Evolutionary conservation across 37 sponge, comb jelly and placozoan genomes (phyloP).

Genomic region (Bolinopsis microptera): DNA sequence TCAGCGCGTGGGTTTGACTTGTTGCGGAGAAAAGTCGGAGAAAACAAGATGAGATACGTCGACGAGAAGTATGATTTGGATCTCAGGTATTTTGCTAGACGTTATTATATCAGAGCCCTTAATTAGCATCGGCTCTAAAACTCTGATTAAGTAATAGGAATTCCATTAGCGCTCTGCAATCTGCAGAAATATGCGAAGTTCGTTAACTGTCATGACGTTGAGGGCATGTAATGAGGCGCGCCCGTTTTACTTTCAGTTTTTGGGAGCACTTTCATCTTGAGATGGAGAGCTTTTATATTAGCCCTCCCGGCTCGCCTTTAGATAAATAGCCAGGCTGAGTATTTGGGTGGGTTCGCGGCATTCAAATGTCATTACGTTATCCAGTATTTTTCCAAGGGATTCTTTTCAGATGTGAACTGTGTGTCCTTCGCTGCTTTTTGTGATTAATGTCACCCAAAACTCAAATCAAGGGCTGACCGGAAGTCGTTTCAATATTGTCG

Average conservation of each 20-base stretch:
- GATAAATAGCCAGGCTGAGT: no score
- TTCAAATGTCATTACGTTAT: not conserved
- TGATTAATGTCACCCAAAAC: not conserved
- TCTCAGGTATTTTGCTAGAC: constrained; percentile 2
- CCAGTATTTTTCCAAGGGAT: not conserved
- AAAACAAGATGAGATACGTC: constrained; percentile 44
- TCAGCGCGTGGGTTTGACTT: not conserved
- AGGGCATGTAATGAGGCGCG: not conserved
- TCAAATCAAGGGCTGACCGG: not conserved
- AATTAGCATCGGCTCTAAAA: no score
- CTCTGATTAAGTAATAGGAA: not conserved
- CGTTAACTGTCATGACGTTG: not conserved
- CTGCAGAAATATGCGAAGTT: not conserved
- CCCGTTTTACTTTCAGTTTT: not conserved
- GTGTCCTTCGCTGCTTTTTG: not conserved
- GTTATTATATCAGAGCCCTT: no score
- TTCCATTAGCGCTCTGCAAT: not conserved
- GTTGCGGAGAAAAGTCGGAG: constrained; percentile 13
- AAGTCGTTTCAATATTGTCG: no score
- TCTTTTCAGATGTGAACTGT: not conserved
- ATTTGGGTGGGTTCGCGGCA: not conserved
- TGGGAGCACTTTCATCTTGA: not conserved
- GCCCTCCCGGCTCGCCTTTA: not conserved
- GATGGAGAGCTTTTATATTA: not conserved
- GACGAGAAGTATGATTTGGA: constrained; percentile 39